phyloP scores from a whole-genome alignment of 2,113 vertebrate species.

The Nettapus auritus region DNA sequence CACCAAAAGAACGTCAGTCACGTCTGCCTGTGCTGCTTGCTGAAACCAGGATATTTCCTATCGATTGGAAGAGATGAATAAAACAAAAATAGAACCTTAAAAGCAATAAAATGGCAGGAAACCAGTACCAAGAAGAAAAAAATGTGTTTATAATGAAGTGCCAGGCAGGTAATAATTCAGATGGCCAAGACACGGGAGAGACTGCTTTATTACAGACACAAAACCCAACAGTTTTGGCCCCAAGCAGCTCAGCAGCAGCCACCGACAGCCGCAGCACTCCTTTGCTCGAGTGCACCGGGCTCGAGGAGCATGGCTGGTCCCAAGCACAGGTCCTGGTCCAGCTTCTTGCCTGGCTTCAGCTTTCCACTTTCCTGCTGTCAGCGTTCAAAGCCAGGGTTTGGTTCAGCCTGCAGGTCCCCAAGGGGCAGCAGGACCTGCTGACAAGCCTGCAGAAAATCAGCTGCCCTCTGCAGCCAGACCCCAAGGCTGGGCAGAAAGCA shows the following conservation, averaged over 20 bases:
- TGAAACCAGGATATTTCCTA: constrained; percentile 22
- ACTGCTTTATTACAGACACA: not conserved
- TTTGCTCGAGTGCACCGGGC: not conserved
- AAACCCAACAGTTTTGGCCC: not conserved
- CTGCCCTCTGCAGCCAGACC: not conserved
- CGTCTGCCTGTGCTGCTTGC: not conserved
- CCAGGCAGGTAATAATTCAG: constrained; percentile 43
- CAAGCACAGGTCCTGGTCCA: not conserved
- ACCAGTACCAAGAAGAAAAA: not conserved
- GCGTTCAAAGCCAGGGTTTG: not conserved
- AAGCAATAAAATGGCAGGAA: constrained; percentile 48
- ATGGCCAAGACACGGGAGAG: not conserved
- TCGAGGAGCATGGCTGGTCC: not conserved
- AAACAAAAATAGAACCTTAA: constrained; percentile 35
- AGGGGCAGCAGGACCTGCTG: not conserved
- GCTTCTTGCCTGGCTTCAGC: not conserved
- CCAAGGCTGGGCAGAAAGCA: not conserved
- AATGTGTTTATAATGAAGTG: constrained; percentile 52
- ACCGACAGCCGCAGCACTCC: not conserved
- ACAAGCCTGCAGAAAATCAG: too few relatives aligned
- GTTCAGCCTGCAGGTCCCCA: not conserved
- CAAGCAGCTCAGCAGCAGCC: not conserved
- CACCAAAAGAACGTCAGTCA: not conserved
- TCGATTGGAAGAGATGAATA: constrained; percentile 3
- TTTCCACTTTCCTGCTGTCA: not conserved